Evolutionary conservation across 2,888 invertebrate genomes (phyloP).

Genomic region (Athalia circularis): DNA sequence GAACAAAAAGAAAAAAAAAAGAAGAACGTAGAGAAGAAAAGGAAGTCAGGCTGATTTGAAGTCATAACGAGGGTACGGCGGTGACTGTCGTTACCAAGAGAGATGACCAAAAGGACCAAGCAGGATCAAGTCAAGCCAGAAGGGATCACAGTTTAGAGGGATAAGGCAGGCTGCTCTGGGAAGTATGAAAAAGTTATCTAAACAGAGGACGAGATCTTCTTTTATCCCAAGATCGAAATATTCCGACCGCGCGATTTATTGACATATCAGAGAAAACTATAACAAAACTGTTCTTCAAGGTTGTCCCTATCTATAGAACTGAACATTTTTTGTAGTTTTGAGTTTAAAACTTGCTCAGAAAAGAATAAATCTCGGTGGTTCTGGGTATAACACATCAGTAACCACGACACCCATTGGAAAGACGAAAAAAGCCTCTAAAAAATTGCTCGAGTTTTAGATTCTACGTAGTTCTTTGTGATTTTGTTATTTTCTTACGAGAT

Average conservation of each 20-base stretch:
- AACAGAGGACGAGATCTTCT: constrained; percentile 29
- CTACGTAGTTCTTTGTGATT: no score
- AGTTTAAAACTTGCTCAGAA: no score
- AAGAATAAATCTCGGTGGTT: no score
- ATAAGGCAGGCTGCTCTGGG: constrained; percentile 14
- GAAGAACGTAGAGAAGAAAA: not conserved
- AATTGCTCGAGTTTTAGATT: no score
- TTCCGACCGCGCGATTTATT: constrained; percentile 9
- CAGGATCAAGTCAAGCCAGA: constrained; percentile 21
- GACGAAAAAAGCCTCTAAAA: no score
- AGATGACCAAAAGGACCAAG: constrained; percentile 20
- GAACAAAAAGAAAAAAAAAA: not conserved
- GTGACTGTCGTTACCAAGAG: constrained; percentile 32
- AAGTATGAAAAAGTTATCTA: constrained; percentile 35
- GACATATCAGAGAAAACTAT: constrained; percentile 21
- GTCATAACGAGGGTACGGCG: constrained; percentile 38
- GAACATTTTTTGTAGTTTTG: no score
- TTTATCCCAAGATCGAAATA: constrained; percentile 21
- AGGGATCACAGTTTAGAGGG: constrained; percentile 40
- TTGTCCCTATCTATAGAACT: not conserved
- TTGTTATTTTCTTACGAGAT: no score
- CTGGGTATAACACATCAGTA: no score
- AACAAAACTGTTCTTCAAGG: not conserved
- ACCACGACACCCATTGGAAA: no score
- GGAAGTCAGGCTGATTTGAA: constrained; percentile 11